These are phyloP conservation scores for Thera obeliscata DNA, from an alignment of 2,888 invertebrate species.

Conservation along the genomic window DNA sequence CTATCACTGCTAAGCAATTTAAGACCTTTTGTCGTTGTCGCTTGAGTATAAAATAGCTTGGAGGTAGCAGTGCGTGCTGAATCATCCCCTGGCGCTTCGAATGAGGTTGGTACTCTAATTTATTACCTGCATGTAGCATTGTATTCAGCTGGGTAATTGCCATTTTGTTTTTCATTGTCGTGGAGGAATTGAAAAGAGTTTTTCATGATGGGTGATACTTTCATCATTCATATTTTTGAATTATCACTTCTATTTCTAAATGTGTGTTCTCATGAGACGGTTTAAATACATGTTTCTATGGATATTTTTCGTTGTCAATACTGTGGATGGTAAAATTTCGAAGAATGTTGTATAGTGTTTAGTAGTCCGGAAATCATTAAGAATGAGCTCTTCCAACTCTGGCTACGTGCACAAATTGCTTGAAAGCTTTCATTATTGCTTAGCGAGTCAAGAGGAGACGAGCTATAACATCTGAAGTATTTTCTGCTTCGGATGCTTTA, in stretches of 20 bases:
- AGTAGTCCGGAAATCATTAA: background rate
- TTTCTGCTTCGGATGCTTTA: background rate
- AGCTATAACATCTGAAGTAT: background rate
- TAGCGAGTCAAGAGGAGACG: no score
- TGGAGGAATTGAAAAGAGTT: constrained; percentile 15
- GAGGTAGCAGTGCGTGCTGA: constrained; percentile 19
- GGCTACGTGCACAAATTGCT: no score
- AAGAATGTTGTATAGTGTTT: background rate
- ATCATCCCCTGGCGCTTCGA: constrained; percentile 31
- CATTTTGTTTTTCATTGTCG: constrained; percentile 25
- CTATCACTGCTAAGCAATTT: constrained; percentile 7
- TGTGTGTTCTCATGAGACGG: no score
- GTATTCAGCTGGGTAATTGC: constrained; percentile 24
- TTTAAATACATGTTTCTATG: no score
- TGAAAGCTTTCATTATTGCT: no score
- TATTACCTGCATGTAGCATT: constrained; percentile 33
- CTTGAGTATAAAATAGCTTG: constrained; percentile 9
- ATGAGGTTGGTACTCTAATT: constrained; percentile 32
- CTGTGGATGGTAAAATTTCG: no score
- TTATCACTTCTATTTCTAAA: background rate
- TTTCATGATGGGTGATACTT: constrained; percentile 11
- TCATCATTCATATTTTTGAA: background rate
- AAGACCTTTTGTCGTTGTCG: constrained; percentile 4
- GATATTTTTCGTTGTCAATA: no score
- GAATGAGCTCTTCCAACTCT: no score